A percentile compares a stretch with the other conserved stretches of the same genome.
These are phyloP conservation scores for Synergus japonicus DNA, from an alignment of 2,888 invertebrate genomes.

Conservation along the genomic window DNA sequence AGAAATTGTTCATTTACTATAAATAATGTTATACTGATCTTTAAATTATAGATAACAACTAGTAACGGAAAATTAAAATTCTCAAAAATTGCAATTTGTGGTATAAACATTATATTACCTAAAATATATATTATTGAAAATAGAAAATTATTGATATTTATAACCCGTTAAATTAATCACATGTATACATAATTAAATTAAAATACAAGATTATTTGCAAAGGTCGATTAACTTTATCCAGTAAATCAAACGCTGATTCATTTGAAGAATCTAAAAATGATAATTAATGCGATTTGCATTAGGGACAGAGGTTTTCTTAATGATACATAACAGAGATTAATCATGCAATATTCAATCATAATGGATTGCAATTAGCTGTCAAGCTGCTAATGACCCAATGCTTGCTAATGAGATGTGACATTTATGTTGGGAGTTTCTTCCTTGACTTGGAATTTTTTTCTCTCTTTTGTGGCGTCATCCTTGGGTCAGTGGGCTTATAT, in stretches of 20 bases:
- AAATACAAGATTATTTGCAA: background rate
- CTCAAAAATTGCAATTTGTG: too few species aligned
- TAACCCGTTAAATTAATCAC: background rate
- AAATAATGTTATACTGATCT: background rate
- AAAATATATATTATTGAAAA: too few species aligned
- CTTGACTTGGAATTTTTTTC: constrained; percentile 36
- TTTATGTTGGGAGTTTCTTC: constrained; percentile 50
- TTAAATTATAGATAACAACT: too few species aligned
- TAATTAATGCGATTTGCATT: constrained; percentile 29
- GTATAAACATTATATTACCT: too few species aligned
- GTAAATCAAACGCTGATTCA: constrained; percentile 24
- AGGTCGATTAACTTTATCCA: background rate
- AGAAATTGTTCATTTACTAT: background rate
- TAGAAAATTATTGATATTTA: too few species aligned
- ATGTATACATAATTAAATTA: background rate
- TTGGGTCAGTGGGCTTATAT: constrained; percentile 15
- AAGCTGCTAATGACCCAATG: constrained; percentile 46
- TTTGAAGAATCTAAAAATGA: constrained; percentile 15
- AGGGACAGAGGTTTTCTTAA: constrained; percentile 9
- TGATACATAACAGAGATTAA: constrained; percentile 24
- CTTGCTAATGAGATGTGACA: constrained; percentile 51
- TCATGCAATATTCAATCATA: constrained; percentile 39
- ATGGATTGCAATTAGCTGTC: constrained; percentile 50
- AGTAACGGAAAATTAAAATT: too few species aligned
- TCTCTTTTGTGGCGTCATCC: background rate